These are phyloP conservation scores for Drosophila kambysellisi DNA, from an alignment of 2,888 invertebrate species.

Conservation along the genomic window DNA sequence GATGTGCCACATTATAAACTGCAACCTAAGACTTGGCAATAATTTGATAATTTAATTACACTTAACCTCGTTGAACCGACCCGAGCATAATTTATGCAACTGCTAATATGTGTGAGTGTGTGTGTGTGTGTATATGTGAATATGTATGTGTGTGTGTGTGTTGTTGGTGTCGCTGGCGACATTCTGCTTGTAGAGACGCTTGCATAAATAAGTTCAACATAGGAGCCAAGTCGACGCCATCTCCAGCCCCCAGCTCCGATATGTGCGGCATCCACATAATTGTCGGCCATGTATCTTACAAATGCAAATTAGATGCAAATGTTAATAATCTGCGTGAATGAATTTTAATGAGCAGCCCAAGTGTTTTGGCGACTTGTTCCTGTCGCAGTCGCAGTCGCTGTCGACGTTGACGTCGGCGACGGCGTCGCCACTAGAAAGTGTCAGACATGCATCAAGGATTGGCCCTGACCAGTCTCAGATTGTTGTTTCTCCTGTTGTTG, in stretches of 20 bases:
- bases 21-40: slow-evolving; percentile 80
- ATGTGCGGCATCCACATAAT: slow-evolving; percentile 76
- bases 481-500: slow-evolving; percentile 12
- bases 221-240: slow-evolving; percentile 31
- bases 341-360: slow-evolving; percentile 76
- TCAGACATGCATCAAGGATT: slow-evolving; percentile 70
- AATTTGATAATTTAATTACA: slow-evolving; percentile 81
- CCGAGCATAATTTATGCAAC: slow-evolving; percentile 73
- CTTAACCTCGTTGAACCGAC: slow-evolving; percentile 75
- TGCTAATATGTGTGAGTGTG: slow-evolving; percentile 43
- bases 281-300: slow-evolving; percentile 81
- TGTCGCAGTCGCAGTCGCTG: slow-evolving; percentile 11
- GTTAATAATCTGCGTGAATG: slow-evolving; percentile 80
- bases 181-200: slow-evolving; percentile 71
- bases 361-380: slow-evolving; percentile 72
- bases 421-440: slow-evolving; percentile 46
- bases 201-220: slow-evolving; percentile 76
- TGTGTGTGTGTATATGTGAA: slow-evolving; percentile 17
- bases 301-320: slow-evolving; percentile 81
- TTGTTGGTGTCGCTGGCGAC: slow-evolving; percentile 53
- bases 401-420: slow-evolving; percentile 4
- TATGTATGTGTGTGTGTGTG: slow-evolving; percentile 32
- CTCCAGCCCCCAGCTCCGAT: slow-evolving; percentile 43
- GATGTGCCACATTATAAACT: slow-evolving; percentile 74
- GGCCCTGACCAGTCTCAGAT: slow-evolving; percentile 60